phyloP scores from a whole-genome alignment of 2,113 vertebrate species.

The Oceanites oceanicus region DNA sequence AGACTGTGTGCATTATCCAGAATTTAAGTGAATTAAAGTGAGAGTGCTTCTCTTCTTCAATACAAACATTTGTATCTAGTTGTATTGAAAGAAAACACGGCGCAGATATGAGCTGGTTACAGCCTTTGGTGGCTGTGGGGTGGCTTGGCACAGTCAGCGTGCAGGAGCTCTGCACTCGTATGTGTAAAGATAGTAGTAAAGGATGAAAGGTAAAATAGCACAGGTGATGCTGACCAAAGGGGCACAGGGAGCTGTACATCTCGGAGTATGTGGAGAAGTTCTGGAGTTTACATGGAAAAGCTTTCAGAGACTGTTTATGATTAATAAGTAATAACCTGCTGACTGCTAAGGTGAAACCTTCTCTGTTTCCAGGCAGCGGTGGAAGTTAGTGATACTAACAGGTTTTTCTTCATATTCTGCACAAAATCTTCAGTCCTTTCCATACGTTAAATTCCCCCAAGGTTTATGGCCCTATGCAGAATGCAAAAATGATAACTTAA shows the following conservation, averaged over 20 bases:
- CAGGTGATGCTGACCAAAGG: too few species aligned
- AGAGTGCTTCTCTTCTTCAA: not conserved
- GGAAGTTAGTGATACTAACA: too few species aligned
- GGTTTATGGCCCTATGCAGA: not conserved
- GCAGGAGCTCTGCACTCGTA: too few species aligned
- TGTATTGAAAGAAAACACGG: not conserved
- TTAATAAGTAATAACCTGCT: too few species aligned
- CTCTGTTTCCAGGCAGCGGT: too few species aligned
- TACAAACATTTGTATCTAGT: not conserved
- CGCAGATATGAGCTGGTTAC: not conserved
- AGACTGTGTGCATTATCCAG: not conserved
- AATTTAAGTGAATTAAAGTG: not conserved
- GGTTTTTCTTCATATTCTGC: not conserved
- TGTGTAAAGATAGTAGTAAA: not conserved
- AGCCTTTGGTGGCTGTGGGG: not conserved
- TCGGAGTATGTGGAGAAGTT: too few species aligned
- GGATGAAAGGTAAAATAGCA: not conserved
- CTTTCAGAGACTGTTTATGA: not conserved
- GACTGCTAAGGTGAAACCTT: not conserved
- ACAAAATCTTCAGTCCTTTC: not conserved
- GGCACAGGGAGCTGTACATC: not conserved
- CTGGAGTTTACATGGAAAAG: not conserved
- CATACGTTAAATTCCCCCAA: accelerated
- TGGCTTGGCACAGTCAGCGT: not conserved
- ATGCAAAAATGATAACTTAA: not conserved